A percentile compares a stretch with the other conserved stretches of the same genome.
phyloP scores from a whole-genome alignment of 2,888 invertebrate species.

The Mechanitis messenoides region DNA sequence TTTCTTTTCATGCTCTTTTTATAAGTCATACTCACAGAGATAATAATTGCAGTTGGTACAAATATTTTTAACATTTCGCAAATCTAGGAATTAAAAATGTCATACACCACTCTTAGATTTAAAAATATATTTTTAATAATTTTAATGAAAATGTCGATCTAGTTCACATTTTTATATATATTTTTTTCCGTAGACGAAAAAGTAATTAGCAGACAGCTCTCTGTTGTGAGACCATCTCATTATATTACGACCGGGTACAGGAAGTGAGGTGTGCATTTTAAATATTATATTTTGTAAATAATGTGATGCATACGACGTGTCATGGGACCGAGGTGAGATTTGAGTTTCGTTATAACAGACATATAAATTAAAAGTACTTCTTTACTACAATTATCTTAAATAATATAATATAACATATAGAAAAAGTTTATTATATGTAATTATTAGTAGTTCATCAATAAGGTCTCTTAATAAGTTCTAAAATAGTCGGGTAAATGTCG shows the following conservation, averaged over 20 bases:
- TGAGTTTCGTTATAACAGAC: no score
- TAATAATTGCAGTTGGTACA: slow-evolving; percentile 23
- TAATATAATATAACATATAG: no score
- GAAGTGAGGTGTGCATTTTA: slow-evolving; percentile 14
- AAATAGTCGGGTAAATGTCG: no score
- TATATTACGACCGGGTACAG: slow-evolving; percentile 7
- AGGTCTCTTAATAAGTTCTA: no score
- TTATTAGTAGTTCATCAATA: no score
- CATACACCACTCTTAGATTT: slow-evolving; percentile 1
- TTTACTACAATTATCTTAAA: no score
- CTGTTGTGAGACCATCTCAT: slow-evolving; percentile 12
- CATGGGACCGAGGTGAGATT: no score
- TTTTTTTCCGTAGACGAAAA: slow-evolving; percentile 4
- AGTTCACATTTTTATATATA: not conserved
- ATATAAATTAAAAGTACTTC: no score
- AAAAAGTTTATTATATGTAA: no score
- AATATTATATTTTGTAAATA: slow-evolving; percentile 23
- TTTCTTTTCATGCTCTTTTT: slow-evolving; percentile 16
- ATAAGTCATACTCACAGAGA: slow-evolving; percentile 17
- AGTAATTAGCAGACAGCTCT: slow-evolving; percentile 10
- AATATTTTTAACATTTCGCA: not conserved
- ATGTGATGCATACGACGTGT: slow-evolving; percentile 16
- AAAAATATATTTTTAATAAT: not conserved
- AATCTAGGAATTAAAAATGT: slow-evolving; percentile 8
- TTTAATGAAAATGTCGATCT: not conserved